A percentile compares a stretch with the other conserved stretches of the same genome.
Conservation (phyloP, 2,888 invertebrate species). For the Stomorhina lunata region DNA sequence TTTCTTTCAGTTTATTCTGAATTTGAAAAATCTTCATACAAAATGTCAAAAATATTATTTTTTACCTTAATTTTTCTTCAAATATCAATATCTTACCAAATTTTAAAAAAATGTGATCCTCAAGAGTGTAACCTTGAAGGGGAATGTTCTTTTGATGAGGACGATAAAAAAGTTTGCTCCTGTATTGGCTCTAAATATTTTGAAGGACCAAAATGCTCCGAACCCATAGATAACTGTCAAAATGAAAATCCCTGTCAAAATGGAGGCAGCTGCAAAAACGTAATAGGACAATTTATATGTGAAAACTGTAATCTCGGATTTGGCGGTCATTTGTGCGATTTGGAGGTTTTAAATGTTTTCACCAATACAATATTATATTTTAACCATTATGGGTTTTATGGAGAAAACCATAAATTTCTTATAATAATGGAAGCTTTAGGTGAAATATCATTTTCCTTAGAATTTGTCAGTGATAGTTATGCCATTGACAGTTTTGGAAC, state of each 20-base stretch:
- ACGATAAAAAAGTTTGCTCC: conserved; percentile 45
- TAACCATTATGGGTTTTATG: conserved; percentile 67
- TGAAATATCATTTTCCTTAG: conserved; percentile 41
- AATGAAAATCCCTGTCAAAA: conserved; percentile 67
- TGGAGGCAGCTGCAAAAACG: conserved; percentile 62
- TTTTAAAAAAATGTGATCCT: conserved; percentile 49
- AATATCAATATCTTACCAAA: not conserved
- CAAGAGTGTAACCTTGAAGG: conserved; percentile 68
- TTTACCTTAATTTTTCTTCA: not conserved
- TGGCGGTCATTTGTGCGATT: conserved; percentile 64
- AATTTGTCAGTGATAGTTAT: conserved; percentile 63
- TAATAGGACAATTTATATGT: conserved; percentile 67
- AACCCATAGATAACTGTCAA: conserved; percentile 61
- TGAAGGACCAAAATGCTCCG: conserved; percentile 58
- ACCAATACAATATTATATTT: conserved; percentile 66
- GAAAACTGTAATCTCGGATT: conserved; percentile 37
- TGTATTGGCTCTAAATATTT: conserved; percentile 67
- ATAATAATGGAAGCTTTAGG: conserved; percentile 59
- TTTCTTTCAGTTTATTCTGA: not conserved
- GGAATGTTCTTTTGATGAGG: conserved; percentile 45
- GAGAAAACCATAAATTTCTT: conserved; percentile 57
- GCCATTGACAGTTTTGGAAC: conserved; percentile 66
- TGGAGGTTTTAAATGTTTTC: conserved; percentile 35
- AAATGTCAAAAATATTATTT: conserved; percentile 9
- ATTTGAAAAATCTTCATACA: not conserved